These are phyloP conservation scores for Hylaeus volcanicus DNA, from an alignment of 1,140 invertebrate species.

Conservation along the genomic window DNA sequence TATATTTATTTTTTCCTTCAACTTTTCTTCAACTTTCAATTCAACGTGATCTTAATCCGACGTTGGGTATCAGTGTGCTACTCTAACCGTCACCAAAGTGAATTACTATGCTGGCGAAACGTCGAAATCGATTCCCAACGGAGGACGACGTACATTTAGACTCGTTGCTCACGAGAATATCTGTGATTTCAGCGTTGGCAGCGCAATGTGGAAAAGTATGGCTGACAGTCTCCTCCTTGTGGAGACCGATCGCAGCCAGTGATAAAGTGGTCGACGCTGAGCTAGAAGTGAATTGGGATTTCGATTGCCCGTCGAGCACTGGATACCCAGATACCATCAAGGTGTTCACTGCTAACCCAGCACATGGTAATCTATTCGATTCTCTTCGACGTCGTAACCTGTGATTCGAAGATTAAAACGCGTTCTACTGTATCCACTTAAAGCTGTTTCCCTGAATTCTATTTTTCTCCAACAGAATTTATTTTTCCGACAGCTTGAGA, in stretches of 20 bases:
- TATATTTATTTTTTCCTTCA: no score
- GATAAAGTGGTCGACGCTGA: conserved; percentile 76
- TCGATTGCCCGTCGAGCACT: conserved; percentile 73
- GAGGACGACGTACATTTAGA: not conserved
- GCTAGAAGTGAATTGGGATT: conserved; percentile 82
- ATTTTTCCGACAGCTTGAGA: no score
- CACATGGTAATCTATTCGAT: conserved; percentile 70
- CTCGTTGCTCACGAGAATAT: not conserved
- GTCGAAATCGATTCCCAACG: not conserved
- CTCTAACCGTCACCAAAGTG: no score
- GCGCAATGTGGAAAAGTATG: conserved; percentile 73
- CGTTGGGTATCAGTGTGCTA: no score
- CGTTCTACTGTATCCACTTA: no score
- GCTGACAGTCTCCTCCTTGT: conserved; percentile 78
- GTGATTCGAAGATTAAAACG: not conserved
- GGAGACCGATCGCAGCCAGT: conserved; percentile 71
- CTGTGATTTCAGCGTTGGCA: conserved; percentile 59
- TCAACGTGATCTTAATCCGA: no score
- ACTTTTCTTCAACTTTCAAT: no score
- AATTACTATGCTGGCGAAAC: no score
- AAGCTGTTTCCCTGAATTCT: no score
- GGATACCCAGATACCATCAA: conserved; percentile 69
- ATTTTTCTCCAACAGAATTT: no score
- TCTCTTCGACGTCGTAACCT: conserved; percentile 34
- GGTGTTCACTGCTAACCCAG: conserved; percentile 72